These are phyloP conservation scores for Mus caroli DNA, from an alignment of 2,797 vertebrate species.

Conservation along the genomic window DNA sequence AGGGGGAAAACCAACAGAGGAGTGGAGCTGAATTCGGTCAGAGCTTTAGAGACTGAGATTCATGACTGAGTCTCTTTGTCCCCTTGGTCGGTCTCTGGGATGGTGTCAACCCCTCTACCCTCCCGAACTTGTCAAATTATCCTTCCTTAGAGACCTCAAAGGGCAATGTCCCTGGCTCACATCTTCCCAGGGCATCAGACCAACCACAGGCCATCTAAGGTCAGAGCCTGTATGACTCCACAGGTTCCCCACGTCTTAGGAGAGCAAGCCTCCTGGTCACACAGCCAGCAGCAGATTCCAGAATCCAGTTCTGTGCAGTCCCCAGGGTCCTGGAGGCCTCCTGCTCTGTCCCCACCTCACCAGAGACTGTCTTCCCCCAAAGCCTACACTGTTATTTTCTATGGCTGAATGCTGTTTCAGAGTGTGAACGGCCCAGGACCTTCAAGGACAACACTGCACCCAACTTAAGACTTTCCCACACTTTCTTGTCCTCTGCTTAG, in stretches of 20 bases:
- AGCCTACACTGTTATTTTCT: neutral
- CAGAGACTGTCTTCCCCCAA: no score
- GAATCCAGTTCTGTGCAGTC: fast-evolving
- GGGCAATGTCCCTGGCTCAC: neutral
- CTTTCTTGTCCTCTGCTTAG: neutral
- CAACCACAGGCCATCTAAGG: neutral
- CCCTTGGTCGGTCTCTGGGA: neutral
- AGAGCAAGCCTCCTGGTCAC: neutral
- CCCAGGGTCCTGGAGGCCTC: neutral
- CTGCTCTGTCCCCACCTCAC: fast-evolving
- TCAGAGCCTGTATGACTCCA: neutral
- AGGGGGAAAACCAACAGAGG: neutral
- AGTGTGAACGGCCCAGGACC: neutral
- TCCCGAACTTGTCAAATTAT: neutral
- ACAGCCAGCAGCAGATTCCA: neutral
- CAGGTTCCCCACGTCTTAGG: neutral
- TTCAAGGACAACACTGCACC: neutral
- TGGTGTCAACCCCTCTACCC: neutral
- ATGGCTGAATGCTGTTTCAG: neutral
- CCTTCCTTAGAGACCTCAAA: neutral
- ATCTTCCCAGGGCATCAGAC: neutral
- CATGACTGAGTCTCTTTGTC: neutral
- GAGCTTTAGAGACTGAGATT: neutral
- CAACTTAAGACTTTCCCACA: neutral
- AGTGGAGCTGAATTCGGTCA: neutral